Conservation (phyloP, 2,113 vertebrate genomes). For the Larimichthys polyactis region DNA sequence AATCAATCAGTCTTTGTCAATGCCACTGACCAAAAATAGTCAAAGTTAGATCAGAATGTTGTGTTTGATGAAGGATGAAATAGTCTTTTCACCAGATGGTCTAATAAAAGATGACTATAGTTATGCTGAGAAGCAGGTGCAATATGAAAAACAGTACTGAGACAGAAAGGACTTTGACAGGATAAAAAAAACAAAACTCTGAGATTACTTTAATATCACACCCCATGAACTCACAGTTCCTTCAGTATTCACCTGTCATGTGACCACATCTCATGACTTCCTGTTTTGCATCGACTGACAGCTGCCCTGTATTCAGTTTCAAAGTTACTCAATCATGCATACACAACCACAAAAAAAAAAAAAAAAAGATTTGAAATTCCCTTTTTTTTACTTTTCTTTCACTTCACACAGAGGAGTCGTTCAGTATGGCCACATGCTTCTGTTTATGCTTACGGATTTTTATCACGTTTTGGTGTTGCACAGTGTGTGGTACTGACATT, state of each 20-base stretch:
- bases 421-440: constrained; percentile 39
- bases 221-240: too few species aligned
- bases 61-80: not conserved
- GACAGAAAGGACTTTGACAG: not conserved
- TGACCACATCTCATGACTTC: constrained; percentile 73
- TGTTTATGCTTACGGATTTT: constrained; percentile 21
- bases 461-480: constrained; percentile 21
- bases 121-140: not conserved
- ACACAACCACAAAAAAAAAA: not conserved
- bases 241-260: constrained; percentile 56
- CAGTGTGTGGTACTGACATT: constrained; percentile 68
- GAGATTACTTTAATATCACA: not conserved
- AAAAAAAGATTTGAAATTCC: constrained; percentile 30
- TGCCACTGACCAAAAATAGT: not conserved
- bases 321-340: constrained; percentile 20
- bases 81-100: not conserved
- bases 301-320: constrained; percentile 52
- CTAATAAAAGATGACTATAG: constrained; percentile 6
- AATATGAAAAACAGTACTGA: not conserved
- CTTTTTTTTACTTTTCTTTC: constrained; percentile 9
- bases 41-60: not conserved
- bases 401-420: not conserved
- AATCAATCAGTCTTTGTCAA: not conserved
- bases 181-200: not conserved
- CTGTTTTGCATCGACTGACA: constrained; percentile 65